Evolutionary conservation across 1,140 invertebrate species (phyloP).

Genomic region (Andricus grossulariae): DNA sequence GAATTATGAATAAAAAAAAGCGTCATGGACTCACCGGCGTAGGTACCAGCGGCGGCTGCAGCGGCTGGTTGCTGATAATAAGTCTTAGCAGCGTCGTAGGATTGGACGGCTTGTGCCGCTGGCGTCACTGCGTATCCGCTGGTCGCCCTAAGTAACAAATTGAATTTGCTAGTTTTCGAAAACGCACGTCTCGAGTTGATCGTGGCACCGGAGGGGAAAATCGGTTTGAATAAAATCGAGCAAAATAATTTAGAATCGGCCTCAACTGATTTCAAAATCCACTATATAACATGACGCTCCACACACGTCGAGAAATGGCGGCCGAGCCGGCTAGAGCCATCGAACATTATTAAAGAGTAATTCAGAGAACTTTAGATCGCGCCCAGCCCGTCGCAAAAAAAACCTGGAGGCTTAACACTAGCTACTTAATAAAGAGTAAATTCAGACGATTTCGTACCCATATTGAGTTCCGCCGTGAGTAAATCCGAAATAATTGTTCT

Average conservation of each 20-base stretch:
- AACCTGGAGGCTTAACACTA: conserved; percentile 51
- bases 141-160: conserved; percentile 72
- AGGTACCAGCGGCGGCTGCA: conserved; percentile 79
- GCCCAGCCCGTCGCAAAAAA: conserved; percentile 37
- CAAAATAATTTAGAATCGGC: neutral
- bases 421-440: conserved; percentile 51
- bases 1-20: conserved; percentile 8
- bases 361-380: conserved; percentile 44
- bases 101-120: conserved; percentile 85
- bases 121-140: conserved; percentile 89
- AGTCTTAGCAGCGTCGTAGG: conserved; percentile 81
- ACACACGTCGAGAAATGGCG: conserved; percentile 65
- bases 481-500: conserved; percentile 95
- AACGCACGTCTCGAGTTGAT: neutral
- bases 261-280: conserved; percentile 42
- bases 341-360: conserved; percentile 45
- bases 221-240: neutral
- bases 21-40: conserved; percentile 73
- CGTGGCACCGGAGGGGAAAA: neutral
- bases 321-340: conserved; percentile 64
- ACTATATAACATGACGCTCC: conserved; percentile 57
- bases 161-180: conserved; percentile 6
- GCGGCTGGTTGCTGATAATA: conserved; percentile 82
- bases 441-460: conserved; percentile 79
- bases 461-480: conserved; percentile 93